phyloP scores from a whole-genome alignment of 2,113 vertebrate species.

The Bufo bufo region DNA sequence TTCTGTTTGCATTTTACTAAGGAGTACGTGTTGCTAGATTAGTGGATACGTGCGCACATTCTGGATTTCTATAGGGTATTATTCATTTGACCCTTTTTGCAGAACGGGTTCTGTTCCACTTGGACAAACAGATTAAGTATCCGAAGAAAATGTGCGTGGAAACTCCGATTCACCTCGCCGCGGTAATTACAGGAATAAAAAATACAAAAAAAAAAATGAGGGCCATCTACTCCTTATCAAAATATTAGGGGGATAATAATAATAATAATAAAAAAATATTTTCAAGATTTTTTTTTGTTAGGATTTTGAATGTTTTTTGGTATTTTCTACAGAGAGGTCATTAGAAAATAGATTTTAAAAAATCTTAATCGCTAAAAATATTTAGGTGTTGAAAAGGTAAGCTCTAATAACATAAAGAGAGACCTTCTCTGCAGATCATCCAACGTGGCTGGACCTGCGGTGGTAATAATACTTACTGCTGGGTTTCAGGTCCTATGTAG shows the following conservation, averaged over 20 bases:
- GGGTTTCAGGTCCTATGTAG: too few species aligned
- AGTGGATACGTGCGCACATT: conserved; percentile 74
- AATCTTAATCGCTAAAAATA: too few species aligned
- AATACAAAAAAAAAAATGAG: not conserved
- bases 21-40: conserved; percentile 77
- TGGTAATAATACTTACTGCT: too few species aligned
- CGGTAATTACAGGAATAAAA: conserved; percentile 17
- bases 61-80: conserved; percentile 71
- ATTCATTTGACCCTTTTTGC: conserved; percentile 76
- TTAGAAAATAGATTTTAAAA: too few species aligned
- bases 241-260: not conserved
- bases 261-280: not conserved
- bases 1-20: conserved; percentile 71
- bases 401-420: too few species aligned
- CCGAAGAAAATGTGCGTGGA: conserved; percentile 75
- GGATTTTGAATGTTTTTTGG: too few species aligned
- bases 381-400: too few species aligned
- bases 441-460: too few species aligned
- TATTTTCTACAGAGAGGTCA: too few species aligned
- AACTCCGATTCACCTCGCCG: conserved; percentile 62
- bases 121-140: conserved; percentile 76
- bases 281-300: not conserved
- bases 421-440: too few species aligned
- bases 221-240: not conserved
- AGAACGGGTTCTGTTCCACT: conserved; percentile 71